Base-by-base conservation (phyloP, 1,140 invertebrate species). In the Brachionus angularis region DNA sequence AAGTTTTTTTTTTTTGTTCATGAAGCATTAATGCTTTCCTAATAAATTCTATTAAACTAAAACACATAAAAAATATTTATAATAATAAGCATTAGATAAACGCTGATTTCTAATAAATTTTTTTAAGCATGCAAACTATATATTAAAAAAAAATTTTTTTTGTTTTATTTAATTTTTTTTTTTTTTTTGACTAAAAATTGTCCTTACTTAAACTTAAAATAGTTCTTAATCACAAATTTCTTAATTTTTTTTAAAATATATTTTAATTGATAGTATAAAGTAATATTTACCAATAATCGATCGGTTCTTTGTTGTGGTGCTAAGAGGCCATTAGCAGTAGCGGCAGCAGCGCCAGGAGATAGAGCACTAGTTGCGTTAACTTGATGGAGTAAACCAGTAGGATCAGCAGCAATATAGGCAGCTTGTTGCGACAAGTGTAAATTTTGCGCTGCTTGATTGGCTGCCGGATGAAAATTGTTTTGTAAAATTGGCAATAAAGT, bases 271-370 rank as follows among this genome's bases (percentile, higher is more conserved):
- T 21, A 55, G 34, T 7, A 34, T 1, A 39, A 58, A 58, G 23
- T 5, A 14, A n/a, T 58, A 58, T 39, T 46, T 49, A 67, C 62
- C 62, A 47, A 34, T 31, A 67, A 23, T 27, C 62, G 62, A 33
- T 67, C 62, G 27, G 42, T 67, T 14, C 62, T 46, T 67, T 67
- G 62, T 14, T 67, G 62, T 14, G 62, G 62, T 25, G 62, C 42
- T 3, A 67, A 25, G n/a, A 67, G 18, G 12, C 62, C 62, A 34
- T 67, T 67, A 10, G 62, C 42, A 18, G 42, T 67, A 14, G 67
- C 46, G 0, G 67, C 46, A 16, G 47, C 46, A 18, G 50, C 67
- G 31, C 46, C 49, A n/a, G 67, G 67, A 5, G 67, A 53, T 29
- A 46, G 25, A 52, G 29, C 31, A 5, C 47, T 21, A n/a, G 18